Evolutionary conservation across 2,888 invertebrate species (phyloP).

Genomic region (Trissonchulus latispiculum): DNA sequence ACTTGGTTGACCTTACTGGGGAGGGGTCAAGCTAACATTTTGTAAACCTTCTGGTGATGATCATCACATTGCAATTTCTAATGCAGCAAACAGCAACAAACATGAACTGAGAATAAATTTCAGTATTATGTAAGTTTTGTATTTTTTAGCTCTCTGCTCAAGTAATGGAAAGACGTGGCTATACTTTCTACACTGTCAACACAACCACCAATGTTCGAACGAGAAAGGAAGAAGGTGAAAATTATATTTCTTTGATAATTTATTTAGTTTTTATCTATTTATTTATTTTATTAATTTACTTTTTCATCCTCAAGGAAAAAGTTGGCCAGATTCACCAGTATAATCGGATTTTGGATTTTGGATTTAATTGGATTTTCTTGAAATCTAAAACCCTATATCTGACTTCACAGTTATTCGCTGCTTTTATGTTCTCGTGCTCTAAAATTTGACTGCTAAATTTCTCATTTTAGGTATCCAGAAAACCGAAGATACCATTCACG

Average conservation of each 20-base stretch:
- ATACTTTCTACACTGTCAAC: conserved; percentile 44
- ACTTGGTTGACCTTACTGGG: too few relatives aligned
- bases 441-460: not conserved
- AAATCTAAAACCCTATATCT: not conserved
- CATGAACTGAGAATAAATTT: too few relatives aligned
- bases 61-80: too few relatives aligned
- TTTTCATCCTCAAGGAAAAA: too few relatives aligned
- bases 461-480: conserved; percentile 37
- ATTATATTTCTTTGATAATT: too few relatives aligned
- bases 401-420: not conserved
- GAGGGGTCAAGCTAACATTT: not conserved
- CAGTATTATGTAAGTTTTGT: not conserved
- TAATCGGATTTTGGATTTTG: too few relatives aligned
- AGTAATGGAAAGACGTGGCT: conserved; percentile 43
- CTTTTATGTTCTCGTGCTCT: not conserved
- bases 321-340: too few relatives aligned
- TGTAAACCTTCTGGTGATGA: not conserved
- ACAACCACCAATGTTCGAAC: conserved; percentile 40
- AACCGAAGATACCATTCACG: conserved; percentile 41
- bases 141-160: conserved; percentile 40
- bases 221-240: conserved; percentile 38
- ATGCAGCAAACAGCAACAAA: too few relatives aligned
- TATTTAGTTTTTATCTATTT: too few relatives aligned
- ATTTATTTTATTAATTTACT: too few relatives aligned
- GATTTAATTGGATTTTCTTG: too few relatives aligned